A percentile compares a stretch with the other conserved stretches of the same genome.
These are phyloP conservation scores for Acanthosepion pharaonis DNA, from an alignment of 2,888 invertebrate genomes.

Conservation along the genomic window DNA sequence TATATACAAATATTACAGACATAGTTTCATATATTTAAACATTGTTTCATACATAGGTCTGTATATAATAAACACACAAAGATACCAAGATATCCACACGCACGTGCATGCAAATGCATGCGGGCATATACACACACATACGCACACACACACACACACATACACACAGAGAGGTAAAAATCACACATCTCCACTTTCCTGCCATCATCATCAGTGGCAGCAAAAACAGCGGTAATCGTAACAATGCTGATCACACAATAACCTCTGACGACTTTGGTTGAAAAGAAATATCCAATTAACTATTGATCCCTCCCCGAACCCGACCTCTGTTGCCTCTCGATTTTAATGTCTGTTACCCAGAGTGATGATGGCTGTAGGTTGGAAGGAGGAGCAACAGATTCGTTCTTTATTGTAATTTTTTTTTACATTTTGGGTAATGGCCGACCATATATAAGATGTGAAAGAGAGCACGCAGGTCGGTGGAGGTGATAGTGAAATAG, in stretches of 20 bases:
- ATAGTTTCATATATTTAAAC: not conserved
- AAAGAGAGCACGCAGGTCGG: not conserved
- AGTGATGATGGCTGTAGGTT: not conserved
- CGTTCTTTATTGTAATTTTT: not conserved
- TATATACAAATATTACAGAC: not conserved
- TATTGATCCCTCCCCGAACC: not conserved
- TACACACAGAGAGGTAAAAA: not conserved
- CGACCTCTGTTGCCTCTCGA: not conserved
- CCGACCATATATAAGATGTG: not conserved
- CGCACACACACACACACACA: not conserved
- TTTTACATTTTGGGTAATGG: not conserved
- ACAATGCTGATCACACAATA: conserved; percentile 11
- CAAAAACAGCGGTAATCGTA: not conserved
- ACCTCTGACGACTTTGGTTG: conserved; percentile 23
- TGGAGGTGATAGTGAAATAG: not conserved
- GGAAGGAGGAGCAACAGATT: not conserved
- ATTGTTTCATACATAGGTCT: not conserved
- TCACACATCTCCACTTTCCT: not conserved
- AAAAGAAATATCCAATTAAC: conserved; percentile 21
- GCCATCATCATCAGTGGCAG: not conserved
- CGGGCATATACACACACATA: no score
- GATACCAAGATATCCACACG: not conserved
- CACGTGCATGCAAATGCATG: not conserved
- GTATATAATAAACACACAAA: not conserved
- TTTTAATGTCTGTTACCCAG: conserved; percentile 15